Base-by-base conservation (phyloP, 2,797 vertebrate genomes). In the Chlorospingus semifuscus region DNA sequence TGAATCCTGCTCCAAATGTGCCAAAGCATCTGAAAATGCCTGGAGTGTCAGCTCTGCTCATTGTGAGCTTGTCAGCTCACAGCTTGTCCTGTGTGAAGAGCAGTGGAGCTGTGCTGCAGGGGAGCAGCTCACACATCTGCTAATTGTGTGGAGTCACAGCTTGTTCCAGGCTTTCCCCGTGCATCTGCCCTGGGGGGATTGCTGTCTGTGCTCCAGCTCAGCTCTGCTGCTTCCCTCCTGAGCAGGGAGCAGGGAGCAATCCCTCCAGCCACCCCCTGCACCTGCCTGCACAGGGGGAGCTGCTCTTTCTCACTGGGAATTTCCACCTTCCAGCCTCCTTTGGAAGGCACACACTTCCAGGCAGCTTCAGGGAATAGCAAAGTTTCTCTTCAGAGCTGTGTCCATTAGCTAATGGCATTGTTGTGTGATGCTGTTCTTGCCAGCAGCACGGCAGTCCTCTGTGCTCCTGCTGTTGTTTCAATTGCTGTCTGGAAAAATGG, bases 21-120 rank as follows among this genome's bases (percentile, higher is more conserved):
- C 71, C 88, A 90, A 37, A 83, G 89, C 86, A 65, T 92, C 92
- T 82, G 55, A 72, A 83, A 93, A 81, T 46, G 75, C 90, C 93
- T 75, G 5, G 60, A 60, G 87, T 89, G 92, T 92, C 87, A 87
- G 18, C 91, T 76, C 81, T 74, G 4, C 83, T 87, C 18, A 12
- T 17, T 44, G 71, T n/a, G 47, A 80, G 83, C 81, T 42, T 92
- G 90, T 90, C 92, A 92, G 11, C 21, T 95, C 86, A 1, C 92
- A 85, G 92, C 92, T 94, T 87, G 81, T 78, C 61, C 84, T 39
- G 13, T 3, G 37, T 34, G 80, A 57, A 81, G 72, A 86, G 91
- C 57, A 9, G 69, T 1, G 2, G 63, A 44, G 66, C 90, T 59
- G 47, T 36, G 83, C 91, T 78, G 83, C 93, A 70, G 4, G 2